A percentile compares a stretch with the other conserved stretches of the same genome.
phyloP scores from a whole-genome alignment of 2,113 vertebrate species.

The Perca schrenkii region DNA sequence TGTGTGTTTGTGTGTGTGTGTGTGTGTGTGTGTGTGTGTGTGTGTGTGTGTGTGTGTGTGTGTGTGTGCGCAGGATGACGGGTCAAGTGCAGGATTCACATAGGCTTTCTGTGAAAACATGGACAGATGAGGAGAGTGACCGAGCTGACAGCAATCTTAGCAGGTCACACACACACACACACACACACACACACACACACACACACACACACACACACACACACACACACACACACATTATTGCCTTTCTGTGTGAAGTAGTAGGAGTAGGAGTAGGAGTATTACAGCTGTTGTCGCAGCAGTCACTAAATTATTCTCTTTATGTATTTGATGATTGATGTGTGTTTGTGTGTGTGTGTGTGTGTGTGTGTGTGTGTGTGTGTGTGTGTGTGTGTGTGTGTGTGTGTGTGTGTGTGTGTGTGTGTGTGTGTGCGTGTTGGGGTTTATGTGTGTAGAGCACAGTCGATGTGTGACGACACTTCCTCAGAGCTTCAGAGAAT shows the following conservation, averaged over 20 bases:
- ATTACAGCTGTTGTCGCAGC: background rate
- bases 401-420: background rate
- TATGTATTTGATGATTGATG: background rate
- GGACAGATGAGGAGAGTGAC: slow-evolving; percentile 81
- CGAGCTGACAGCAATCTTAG: slow-evolving; percentile 74
- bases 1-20: slow-evolving; percentile 2
- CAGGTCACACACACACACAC: too few relatives aligned
- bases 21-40: background rate
- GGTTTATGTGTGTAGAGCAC: slow-evolving; percentile 76
- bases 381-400: slow-evolving; percentile 17
- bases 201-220: background rate
- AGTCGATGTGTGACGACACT: slow-evolving; percentile 83
- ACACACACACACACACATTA: background rate
- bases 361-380: background rate
- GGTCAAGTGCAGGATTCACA: slow-evolving; percentile 79
- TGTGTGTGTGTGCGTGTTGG: slow-evolving; percentile 8
- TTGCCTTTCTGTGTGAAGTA: background rate
- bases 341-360: slow-evolving; percentile 4
- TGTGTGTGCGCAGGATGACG: slow-evolving; percentile 82
- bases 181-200: background rate
- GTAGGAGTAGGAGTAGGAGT: background rate
- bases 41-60: slow-evolving; percentile 31
- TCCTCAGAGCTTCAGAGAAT: slow-evolving; percentile 88
- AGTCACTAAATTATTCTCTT: background rate
- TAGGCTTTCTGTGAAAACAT: slow-evolving; percentile 79